A percentile compares a stretch with the other conserved stretches of the same genome.
These are phyloP conservation scores for Triplophysa tibetana DNA, from an alignment of 2,113 vertebrate genomes.

Conservation along the genomic window DNA sequence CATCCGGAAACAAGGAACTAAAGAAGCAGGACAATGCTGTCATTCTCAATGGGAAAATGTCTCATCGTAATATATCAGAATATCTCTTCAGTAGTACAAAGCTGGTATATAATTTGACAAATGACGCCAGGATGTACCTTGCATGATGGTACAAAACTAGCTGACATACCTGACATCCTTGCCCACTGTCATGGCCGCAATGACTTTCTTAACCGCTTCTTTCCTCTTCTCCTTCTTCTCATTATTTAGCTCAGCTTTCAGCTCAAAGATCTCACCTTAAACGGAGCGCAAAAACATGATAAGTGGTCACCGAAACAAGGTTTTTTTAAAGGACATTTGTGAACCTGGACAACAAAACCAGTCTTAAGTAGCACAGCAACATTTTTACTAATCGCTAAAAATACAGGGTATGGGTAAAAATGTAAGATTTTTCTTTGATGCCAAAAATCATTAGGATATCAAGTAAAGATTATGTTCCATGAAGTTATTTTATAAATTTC, in stretches of 20 bases:
- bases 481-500: no score
- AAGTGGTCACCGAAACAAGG: not conserved
- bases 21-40: conserved; percentile 15
- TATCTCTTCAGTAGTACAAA: no score
- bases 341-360: no score
- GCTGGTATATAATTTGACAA: no score
- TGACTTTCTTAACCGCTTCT: conserved; percentile 97
- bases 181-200: conserved; percentile 97
- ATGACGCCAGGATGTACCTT: not conserved
- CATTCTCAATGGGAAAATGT: not conserved
- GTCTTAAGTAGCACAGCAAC: no score
- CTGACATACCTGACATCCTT: conserved; percentile 91
- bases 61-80: no score
- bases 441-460: no score
- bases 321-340: not conserved
- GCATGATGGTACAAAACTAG: not conserved
- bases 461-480: no score
- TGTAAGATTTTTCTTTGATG: no score
- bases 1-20: conserved; percentile 96
- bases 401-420: no score
- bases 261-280: conserved; percentile 95
- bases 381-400: no score
- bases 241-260: conserved; percentile 98
- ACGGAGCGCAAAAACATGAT: conserved; percentile 21
- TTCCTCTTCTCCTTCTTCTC: conserved; percentile 98